These are phyloP conservation scores for Chaitophorus viminalis DNA, from an alignment of 2,888 invertebrate species.

Conservation along the genomic window DNA sequence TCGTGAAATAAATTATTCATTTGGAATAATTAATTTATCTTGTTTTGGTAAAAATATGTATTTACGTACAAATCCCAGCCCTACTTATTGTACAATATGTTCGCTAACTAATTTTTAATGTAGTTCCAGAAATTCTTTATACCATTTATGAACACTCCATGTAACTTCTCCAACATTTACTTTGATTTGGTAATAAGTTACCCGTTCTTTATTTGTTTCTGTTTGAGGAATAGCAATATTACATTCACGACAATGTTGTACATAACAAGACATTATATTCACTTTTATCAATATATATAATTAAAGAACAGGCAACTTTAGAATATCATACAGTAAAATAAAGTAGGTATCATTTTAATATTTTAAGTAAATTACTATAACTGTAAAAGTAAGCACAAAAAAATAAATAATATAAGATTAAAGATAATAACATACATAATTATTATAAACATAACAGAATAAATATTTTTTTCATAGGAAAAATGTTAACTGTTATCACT, in stretches of 20 bases:
- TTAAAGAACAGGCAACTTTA: neutral
- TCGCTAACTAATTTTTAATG: conserved; percentile 84
- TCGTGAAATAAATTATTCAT: no score
- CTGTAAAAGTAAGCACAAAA: no score
- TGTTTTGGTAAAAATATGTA: conserved; percentile 90
- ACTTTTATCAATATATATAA: neutral
- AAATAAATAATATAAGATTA: no score
- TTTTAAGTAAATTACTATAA: no score
- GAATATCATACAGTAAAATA: neutral
- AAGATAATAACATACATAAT: no score
- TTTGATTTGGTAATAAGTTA: conserved; percentile 78
- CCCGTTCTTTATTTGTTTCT: conserved; percentile 69
- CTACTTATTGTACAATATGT: no score
- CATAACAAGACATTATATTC: conserved; percentile 48
- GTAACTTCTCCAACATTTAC: conserved; percentile 77
- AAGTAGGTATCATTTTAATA: conserved; percentile 5
- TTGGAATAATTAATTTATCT: no score
- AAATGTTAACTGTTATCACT: no score
- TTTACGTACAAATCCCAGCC: no score
- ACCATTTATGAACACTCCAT: conserved; percentile 88
- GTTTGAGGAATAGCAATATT: conserved; percentile 25
- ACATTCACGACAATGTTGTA: conserved; percentile 41
- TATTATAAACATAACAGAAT: no score
- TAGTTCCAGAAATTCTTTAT: conserved; percentile 88
- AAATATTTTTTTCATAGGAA: no score